A percentile compares a stretch with the other conserved stretches of the same genome.
phyloP scores from a whole-genome alignment of 2,797 vertebrate genomes.

The Chelidonichthys spinosus region DNA sequence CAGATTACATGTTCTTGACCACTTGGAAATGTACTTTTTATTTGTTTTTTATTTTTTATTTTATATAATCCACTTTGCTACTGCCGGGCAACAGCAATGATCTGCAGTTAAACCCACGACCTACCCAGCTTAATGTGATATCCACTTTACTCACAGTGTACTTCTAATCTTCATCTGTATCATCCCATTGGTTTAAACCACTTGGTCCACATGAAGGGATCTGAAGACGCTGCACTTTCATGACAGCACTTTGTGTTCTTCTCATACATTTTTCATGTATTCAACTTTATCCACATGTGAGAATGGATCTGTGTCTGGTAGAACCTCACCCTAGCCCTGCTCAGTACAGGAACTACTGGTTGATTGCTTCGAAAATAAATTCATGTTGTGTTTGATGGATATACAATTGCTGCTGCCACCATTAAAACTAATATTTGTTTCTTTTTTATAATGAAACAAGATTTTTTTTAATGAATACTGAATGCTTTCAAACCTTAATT shows the following conservation, averaged over 20 bases:
- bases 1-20: no score
- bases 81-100: slow-evolving; percentile 35
- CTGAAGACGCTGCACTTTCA: background rate
- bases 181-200: slow-evolving; percentile 31
- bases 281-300: background rate
- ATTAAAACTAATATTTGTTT: no score
- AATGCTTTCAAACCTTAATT: background rate
- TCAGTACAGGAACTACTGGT: background rate
- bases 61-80: slow-evolving; percentile 30
- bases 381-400: no score
- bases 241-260: slow-evolving; percentile 2
- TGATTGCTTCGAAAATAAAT: background rate
- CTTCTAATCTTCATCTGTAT: slow-evolving; percentile 28
- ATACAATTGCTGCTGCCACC: no score
- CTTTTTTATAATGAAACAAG: no score
- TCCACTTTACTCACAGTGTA: slow-evolving; percentile 7
- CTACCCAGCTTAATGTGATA: slow-evolving; percentile 13
- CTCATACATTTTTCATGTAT: background rate
- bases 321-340: background rate
- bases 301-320: background rate
- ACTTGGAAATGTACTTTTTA: no score
- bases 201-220: background rate
- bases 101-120: slow-evolving; percentile 31
- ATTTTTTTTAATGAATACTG: background rate
- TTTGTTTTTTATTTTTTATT: no score